Evolutionary conservation across 2,888 invertebrate species (phyloP), one percentile per base, ranked within the genome.

Genomic region (Erebia palarica): DNA sequence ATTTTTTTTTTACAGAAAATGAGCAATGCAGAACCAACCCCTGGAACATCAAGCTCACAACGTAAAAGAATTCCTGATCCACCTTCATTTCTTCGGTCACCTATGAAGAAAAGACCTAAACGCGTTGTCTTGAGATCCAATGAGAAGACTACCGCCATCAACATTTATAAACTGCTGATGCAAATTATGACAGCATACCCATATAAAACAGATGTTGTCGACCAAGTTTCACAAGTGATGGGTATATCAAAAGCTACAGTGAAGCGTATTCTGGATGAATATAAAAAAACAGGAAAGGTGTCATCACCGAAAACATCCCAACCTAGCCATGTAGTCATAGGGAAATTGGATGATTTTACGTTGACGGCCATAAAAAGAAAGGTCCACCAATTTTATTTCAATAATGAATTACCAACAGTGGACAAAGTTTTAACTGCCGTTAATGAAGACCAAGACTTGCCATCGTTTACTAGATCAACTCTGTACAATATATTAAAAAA

Each of bases 81-180:
- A 16, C 53, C 53, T 16, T 53, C 16, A 9, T 53, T 53, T 16
- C 16, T 53, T 53, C n/a, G 16, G 16, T 53, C 53, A 8, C 53
- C 53, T 16, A 53, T 53, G 53, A 53, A 53, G 16, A 53, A 53
- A 53, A 53, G 53, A 16, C 53, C 53, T 53, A 53, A 53, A 53
- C 53, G 53, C 16, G 13, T 16, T 53, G 16, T 16, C 16, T 51
- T 51, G 13, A 13, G 53, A 8, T 16, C 53, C 5, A 53, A 16
- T 53, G 53, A 53, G 16, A 53, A 53, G 16, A 16, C n/a, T 53
- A 53, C 9, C 5, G 53, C 16, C 9, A 16, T 53, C 53, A 53
- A 53, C 16, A 16, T 53, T 7, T 16, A 53, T 16, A 16, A 53
- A 53, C 27, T 27, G 27, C 27, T 27, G 27, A 27, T 27, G 27